phyloP scores from a whole-genome alignment of 2,797 vertebrate species.

The Lepilemur septentrionalis region DNA sequence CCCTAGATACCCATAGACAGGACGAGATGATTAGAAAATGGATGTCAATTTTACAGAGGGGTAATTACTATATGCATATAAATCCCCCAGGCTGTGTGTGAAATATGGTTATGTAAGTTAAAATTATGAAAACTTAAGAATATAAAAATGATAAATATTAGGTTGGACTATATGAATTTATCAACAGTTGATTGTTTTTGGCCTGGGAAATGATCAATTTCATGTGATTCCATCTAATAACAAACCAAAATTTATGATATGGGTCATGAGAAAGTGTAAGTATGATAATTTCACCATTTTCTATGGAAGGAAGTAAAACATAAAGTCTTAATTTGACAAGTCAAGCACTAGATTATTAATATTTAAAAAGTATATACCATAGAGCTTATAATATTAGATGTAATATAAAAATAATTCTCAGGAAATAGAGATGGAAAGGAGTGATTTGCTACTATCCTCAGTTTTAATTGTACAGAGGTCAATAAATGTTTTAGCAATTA shows the following conservation, averaged over 20 bases:
- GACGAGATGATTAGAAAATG: slow-evolving; percentile 44
- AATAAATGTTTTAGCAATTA: not conserved
- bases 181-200: not conserved
- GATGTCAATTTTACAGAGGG: not conserved
- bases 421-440: not conserved
- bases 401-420: slow-evolving; percentile 24
- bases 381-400: not conserved
- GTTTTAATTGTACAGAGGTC: not conserved
- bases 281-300: slow-evolving; percentile 10
- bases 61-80: slow-evolving; percentile 19
- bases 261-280: not conserved
- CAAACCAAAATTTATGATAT: not conserved
- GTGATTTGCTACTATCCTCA: not conserved
- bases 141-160: slow-evolving; percentile 32
- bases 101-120: slow-evolving; percentile 23
- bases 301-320: not conserved
- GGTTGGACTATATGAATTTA: not conserved
- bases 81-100: not conserved
- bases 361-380: not conserved
- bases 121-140: slow-evolving; percentile 29
- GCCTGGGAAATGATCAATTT: not conserved
- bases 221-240: not conserved
- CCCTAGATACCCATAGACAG: slow-evolving; percentile 10
- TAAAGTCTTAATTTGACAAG: slow-evolving; percentile 35
- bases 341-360: slow-evolving; percentile 31